Conservation (phyloP, 2,888 invertebrate species). For the Cephus runcator region DNA sequence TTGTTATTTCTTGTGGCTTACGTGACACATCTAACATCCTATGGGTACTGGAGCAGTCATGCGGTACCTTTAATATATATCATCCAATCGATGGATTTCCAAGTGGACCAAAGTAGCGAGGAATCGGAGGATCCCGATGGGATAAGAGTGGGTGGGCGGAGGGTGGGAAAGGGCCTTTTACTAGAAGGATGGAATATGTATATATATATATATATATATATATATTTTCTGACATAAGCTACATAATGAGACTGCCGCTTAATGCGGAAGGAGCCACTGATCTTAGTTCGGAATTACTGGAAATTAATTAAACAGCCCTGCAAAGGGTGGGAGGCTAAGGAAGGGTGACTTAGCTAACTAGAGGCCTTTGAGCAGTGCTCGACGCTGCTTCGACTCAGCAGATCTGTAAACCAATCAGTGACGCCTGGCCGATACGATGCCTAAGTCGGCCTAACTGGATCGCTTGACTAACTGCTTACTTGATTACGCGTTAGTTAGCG, state of each 20-base stretch:
- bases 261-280: conserved; percentile 15
- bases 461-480: conserved; percentile 47
- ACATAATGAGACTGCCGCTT: conserved; percentile 16
- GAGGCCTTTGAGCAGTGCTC: conserved; percentile 40
- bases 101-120: too few species aligned
- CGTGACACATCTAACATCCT: too few species aligned
- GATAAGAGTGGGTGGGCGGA: too few species aligned
- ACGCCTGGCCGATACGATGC: conserved; percentile 45
- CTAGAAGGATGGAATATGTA: background rate
- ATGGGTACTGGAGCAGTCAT: too few species aligned
- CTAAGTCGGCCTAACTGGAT: conserved; percentile 47
- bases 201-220: background rate
- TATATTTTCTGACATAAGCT: too few species aligned
- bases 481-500: conserved; percentile 34
- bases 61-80: too few species aligned
- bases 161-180: background rate
- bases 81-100: too few species aligned
- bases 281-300: conserved; percentile 21
- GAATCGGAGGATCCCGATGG: too few species aligned
- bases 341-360: conserved; percentile 31
- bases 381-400: conserved; percentile 37
- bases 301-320: conserved; percentile 40
- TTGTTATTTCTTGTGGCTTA: too few species aligned
- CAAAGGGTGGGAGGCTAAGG: conserved; percentile 28
- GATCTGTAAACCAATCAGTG: conserved; percentile 55